phyloP scores from a whole-genome alignment of 2,797 vertebrate species.

The Halcyon leucocephala region DNA sequence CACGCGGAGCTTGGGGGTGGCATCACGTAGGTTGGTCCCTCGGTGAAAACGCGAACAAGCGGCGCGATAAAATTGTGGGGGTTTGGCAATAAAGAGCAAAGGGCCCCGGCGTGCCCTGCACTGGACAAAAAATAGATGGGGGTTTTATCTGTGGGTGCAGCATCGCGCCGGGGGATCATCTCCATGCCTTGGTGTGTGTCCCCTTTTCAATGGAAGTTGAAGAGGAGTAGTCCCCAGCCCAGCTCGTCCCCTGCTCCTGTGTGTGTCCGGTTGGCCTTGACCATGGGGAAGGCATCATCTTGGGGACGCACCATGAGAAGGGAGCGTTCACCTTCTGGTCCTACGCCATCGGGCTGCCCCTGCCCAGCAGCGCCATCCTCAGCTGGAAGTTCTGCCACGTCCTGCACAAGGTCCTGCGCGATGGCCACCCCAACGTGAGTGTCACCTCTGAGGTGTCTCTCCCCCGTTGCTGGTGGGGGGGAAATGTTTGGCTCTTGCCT shows the following conservation, averaged over 20 bases:
- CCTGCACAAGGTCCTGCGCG: constrained; percentile 93
- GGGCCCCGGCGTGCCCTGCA: fast-evolving
- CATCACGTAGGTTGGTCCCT: fast-evolving
- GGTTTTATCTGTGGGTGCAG: background rate
- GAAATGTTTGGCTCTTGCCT: fast-evolving
- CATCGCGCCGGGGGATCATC: fast-evolving
- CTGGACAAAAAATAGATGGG: background rate
- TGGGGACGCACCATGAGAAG: constrained; percentile 96
- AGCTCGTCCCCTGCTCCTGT: background rate
- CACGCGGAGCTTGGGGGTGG: fast-evolving
- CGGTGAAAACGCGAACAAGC: background rate
- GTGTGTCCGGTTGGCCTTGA: constrained; percentile 77
- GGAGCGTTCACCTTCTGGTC: constrained; percentile 98
- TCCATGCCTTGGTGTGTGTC: fast-evolving
- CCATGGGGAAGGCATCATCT: constrained; percentile 88
- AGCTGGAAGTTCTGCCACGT: constrained; percentile 99
- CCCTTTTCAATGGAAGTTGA: background rate
- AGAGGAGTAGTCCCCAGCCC: background rate
- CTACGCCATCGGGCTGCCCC: constrained; percentile 91
- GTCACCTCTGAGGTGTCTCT: fast-evolving
- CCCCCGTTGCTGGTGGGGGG: fast-evolving
- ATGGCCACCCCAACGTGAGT: constrained; percentile 94
- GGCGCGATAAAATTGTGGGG: background rate
- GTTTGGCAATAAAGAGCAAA: background rate
- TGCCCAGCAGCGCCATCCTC: constrained; percentile 92